A percentile compares a stretch with the other conserved stretches of the same genome.
phyloP scores from a whole-genome alignment of 2,797 vertebrate genomes.

The Vultur gryphus region DNA sequence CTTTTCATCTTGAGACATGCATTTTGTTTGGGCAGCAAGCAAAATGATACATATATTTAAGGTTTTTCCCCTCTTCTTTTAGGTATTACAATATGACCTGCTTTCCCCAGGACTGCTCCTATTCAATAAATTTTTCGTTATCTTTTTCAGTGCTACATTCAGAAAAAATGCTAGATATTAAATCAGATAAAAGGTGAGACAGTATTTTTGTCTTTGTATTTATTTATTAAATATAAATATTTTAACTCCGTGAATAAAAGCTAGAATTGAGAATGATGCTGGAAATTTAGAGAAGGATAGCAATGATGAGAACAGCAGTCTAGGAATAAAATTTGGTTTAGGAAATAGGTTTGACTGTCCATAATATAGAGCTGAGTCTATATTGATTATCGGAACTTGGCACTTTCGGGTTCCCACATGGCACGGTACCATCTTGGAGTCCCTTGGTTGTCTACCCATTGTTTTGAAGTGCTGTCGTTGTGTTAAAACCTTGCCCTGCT shows the following conservation, averaged over 20 bases:
- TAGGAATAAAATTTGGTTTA: neutral
- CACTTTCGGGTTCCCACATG: neutral
- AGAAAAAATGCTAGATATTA: neutral
- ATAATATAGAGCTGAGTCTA: neutral
- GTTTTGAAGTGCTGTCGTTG: neutral
- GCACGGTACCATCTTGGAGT: neutral
- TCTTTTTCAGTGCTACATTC: neutral
- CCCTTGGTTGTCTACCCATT: neutral
- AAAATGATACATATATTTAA: neutral
- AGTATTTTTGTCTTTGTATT: neutral
- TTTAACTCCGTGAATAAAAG: neutral
- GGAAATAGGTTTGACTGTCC: neutral
- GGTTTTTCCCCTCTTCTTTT: neutral
- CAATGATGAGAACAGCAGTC: neutral
- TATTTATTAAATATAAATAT: neutral
- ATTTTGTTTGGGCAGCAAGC: neutral
- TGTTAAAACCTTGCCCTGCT: neutral
- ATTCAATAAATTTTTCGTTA: neutral
- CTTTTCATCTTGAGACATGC: neutral
- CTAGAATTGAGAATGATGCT: neutral
- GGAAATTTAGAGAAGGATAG: neutral
- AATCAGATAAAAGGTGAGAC: neutral
- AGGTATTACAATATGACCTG: neutral
- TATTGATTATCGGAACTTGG: neutral
- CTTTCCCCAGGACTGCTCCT: neutral